Conservation (phyloP, 2,888 invertebrate genomes). For the Smittia aterrima region DNA sequence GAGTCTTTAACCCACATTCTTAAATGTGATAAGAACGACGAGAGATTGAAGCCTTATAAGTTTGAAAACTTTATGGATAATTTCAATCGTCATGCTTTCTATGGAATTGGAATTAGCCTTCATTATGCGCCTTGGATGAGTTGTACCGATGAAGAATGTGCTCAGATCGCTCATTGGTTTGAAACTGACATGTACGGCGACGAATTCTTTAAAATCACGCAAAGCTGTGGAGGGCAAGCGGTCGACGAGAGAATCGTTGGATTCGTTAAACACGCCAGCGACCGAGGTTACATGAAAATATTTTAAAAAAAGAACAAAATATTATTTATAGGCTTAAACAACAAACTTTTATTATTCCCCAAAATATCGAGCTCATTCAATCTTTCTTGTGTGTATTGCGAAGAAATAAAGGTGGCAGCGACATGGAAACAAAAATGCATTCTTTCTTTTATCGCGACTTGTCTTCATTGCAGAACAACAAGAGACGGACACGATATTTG, state of each 20-base stretch:
- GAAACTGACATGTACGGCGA: slow-evolving; percentile 49
- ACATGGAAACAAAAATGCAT: not conserved
- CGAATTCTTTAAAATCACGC: slow-evolving; percentile 47
- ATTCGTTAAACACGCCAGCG: slow-evolving; percentile 49
- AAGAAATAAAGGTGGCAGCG: not conserved
- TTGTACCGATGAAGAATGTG: slow-evolving; percentile 48
- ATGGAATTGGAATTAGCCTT: slow-evolving; percentile 50
- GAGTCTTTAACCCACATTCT: slow-evolving; percentile 47
- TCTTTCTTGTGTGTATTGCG: not conserved
- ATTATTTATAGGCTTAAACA: not conserved
- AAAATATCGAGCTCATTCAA: not conserved
- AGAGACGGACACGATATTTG: not conserved
- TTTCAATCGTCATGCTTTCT: slow-evolving; percentile 50
- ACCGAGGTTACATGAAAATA: slow-evolving; percentile 50
- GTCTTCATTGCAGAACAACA: not conserved
- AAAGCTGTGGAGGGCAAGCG: slow-evolving; percentile 50
- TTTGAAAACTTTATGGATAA: slow-evolving; percentile 49
- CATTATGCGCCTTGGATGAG: slow-evolving; percentile 50
- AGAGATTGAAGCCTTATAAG: slow-evolving; percentile 41
- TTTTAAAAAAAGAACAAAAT: not conserved
- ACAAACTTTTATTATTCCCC: not conserved
- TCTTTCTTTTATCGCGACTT: not conserved
- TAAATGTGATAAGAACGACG: slow-evolving; percentile 44
- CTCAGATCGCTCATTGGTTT: slow-evolving; percentile 47
- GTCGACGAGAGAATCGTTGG: slow-evolving; percentile 47